Evolutionary conservation across 2,113 vertebrate genomes (phyloP).

Genomic region (Oxygymnocypris stewartii): DNA sequence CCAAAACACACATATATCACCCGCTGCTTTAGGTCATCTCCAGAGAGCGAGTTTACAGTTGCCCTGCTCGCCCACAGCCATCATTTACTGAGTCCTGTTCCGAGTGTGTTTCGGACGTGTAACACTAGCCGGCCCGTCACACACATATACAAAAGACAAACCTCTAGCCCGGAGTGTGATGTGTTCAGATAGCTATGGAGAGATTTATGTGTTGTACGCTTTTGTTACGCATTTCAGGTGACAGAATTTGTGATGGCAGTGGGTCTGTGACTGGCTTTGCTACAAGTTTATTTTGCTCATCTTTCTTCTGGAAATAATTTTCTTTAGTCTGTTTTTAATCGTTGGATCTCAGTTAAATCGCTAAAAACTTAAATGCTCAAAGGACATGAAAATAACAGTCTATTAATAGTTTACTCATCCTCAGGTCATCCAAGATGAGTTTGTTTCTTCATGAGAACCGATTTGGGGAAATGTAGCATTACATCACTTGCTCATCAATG

Average conservation of each 20-base stretch:
- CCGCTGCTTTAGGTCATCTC: constrained; percentile 71
- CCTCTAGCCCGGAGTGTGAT: constrained; percentile 63
- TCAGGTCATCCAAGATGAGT: too few relatives aligned
- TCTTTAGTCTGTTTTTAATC: neutral
- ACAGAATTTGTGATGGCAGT: constrained; percentile 37
- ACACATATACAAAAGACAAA: constrained; percentile 67
- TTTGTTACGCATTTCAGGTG: constrained; percentile 61
- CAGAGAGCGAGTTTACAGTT: constrained; percentile 61
- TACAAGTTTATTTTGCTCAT: neutral
- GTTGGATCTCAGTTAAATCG: neutral
- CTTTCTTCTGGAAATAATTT: constrained; percentile 16
- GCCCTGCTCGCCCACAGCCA: constrained; percentile 67
- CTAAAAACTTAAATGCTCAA: neutral
- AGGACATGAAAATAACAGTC: neutral
- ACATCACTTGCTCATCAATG: too few relatives aligned
- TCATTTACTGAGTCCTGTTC: constrained; percentile 79
- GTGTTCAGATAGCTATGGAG: constrained; percentile 54
- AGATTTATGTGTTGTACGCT: constrained; percentile 47
- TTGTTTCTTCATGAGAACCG: too few relatives aligned
- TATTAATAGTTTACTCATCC: too few relatives aligned
- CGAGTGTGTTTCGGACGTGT: constrained; percentile 76
- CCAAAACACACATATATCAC: constrained; percentile 75
- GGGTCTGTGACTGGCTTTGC: constrained; percentile 31
- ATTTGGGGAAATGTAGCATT: too few relatives aligned
- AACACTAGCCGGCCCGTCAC: constrained; percentile 62